A percentile compares a stretch with the other conserved stretches of the same genome.
phyloP scores from a whole-genome alignment of 2,888 invertebrate genomes.

The Drosophila putrida region DNA sequence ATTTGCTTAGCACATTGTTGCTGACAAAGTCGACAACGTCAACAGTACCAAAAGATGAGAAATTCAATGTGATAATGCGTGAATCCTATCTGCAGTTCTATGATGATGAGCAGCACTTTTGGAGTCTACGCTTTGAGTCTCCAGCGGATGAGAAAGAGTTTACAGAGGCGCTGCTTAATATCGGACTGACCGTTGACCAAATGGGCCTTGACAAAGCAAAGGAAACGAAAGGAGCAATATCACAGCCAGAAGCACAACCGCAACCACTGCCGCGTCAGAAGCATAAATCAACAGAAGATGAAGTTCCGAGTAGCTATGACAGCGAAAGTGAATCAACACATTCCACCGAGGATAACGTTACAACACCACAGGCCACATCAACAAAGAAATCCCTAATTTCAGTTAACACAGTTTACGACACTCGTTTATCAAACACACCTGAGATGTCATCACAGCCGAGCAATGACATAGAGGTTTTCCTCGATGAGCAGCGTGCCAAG shows the following conservation, averaged over 20 bases:
- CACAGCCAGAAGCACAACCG: neutral
- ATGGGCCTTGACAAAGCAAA: neutral
- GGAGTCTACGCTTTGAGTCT: conserved; percentile 87
- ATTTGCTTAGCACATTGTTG: conserved; percentile 61
- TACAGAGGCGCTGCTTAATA: neutral
- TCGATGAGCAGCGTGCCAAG: conserved; percentile 42
- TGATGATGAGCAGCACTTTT: conserved; percentile 86
- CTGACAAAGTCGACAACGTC: conserved; percentile 41
- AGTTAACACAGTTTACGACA: neutral
- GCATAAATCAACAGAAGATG: neutral
- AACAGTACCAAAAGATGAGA: conserved; percentile 3
- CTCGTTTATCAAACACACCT: neutral
- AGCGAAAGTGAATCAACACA: conserved; percentile 40
- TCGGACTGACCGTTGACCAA: conserved; percentile 32
- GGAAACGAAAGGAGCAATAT: neutral
- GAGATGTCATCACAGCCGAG: neutral
- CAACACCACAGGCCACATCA: neutral
- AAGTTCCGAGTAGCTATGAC: neutral
- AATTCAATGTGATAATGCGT: conserved; percentile 49
- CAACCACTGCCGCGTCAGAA: neutral
- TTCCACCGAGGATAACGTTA: conserved; percentile 27
- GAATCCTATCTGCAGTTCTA: conserved; percentile 83
- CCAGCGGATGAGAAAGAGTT: conserved; percentile 54
- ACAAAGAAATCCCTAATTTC: conserved; percentile 3
- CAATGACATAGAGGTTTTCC: conserved; percentile 29